phyloP scores from a whole-genome alignment of 2,888 invertebrate species.

The Mantis religiosa region DNA sequence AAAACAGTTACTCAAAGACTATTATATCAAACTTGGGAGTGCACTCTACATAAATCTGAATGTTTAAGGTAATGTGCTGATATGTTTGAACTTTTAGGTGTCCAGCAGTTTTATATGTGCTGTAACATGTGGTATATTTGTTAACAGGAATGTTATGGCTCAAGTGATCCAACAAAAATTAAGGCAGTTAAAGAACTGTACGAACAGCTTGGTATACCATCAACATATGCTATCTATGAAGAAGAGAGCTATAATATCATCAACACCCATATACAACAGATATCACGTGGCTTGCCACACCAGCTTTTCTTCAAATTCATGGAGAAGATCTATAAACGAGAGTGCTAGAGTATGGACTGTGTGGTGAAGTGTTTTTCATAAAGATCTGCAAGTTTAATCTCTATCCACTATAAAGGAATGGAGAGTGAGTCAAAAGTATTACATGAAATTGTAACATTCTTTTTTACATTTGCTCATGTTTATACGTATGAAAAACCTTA shows the following conservation, averaged over 20 bases:
- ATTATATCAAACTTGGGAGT: too few species aligned
- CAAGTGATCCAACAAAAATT: conserved; percentile 60
- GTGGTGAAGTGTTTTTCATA: not conserved
- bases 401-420: not conserved
- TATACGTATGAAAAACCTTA: too few species aligned
- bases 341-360: conserved; percentile 46
- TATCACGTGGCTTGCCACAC: conserved; percentile 75
- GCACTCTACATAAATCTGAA: too few species aligned
- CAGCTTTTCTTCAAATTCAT: conserved; percentile 77
- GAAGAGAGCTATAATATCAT: conserved; percentile 79
- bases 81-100: too few species aligned
- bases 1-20: too few species aligned
- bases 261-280: conserved; percentile 78
- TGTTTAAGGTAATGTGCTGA: too few species aligned
- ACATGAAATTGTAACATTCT: too few species aligned
- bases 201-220: conserved; percentile 68
- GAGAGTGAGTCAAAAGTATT: too few species aligned
- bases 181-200: conserved; percentile 70
- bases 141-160: conserved; percentile 67
- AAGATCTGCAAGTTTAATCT: not conserved
- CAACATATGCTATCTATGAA: conserved; percentile 75
- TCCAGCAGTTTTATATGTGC: not conserved
- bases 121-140: not conserved
- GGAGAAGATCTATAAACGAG: conserved; percentile 73
- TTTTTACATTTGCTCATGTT: too few species aligned